These are phyloP conservation scores for Balanococcus diminutus DNA, from an alignment of 2,888 invertebrate genomes.

Conservation along the genomic window DNA sequence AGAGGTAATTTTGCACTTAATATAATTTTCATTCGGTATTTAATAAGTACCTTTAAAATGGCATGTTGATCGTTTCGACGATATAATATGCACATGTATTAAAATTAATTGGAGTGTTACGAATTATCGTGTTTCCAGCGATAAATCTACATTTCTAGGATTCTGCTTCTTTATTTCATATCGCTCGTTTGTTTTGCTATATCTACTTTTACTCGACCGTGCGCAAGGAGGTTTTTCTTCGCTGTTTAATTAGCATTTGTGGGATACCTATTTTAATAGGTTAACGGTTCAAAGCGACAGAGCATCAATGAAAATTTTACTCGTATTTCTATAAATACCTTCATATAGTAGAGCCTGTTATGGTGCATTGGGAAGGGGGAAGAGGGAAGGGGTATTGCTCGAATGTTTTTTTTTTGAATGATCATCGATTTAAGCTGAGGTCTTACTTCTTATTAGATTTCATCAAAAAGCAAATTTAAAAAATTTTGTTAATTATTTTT, in stretches of 20 bases:
- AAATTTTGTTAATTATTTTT: too few relatives aligned
- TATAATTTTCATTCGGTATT: slow-evolving; percentile 18
- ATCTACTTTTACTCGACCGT: slow-evolving; percentile 6
- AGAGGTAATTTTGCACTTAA: slow-evolving; percentile 3
- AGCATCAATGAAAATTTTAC: background rate
- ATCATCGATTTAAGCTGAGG: too few relatives aligned
- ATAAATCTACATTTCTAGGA: slow-evolving; percentile 27
- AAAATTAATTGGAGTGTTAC: slow-evolving; percentile 41
- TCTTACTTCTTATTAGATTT: too few relatives aligned
- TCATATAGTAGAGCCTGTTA: background rate
- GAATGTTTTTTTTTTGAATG: background rate
- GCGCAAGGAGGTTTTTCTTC: background rate
- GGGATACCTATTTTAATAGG: background rate
- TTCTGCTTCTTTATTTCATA: slow-evolving; percentile 24
- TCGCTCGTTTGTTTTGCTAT: slow-evolving; percentile 18
- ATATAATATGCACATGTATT: slow-evolving; percentile 35
- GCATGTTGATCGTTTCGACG: slow-evolving; percentile 23
- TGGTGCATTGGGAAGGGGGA: background rate
- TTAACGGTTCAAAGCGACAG: background rate
- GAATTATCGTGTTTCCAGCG: slow-evolving; percentile 24
- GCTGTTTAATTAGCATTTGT: slow-evolving; percentile 35
- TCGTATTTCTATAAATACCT: too few relatives aligned
- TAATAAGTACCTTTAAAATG: slow-evolving; percentile 28
- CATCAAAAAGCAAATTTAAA: too few relatives aligned
- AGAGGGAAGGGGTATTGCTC: background rate